Evolutionary conservation across 2,888 invertebrate species (phyloP).

Genomic region (Sminthurinus aureus): DNA sequence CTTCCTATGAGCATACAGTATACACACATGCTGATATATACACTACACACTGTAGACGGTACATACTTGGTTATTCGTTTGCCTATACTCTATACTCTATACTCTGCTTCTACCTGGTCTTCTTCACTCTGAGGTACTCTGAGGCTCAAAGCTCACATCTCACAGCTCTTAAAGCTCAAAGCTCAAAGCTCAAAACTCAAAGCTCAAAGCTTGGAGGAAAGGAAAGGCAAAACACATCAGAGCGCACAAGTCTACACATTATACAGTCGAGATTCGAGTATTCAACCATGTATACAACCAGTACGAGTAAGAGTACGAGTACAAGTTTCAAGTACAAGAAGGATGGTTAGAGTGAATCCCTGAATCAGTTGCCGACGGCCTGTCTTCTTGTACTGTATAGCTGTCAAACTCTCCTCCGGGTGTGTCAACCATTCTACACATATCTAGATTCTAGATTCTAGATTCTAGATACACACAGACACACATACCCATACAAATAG

Average conservation of each 20-base stretch:
- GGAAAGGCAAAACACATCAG: background rate
- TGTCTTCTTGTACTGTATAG: slow-evolving; percentile 41
- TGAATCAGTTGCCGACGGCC: slow-evolving; percentile 46
- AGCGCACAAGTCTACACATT: background rate
- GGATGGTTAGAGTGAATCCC: slow-evolving; percentile 39
- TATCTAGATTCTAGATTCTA: background rate
- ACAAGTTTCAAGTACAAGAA: slow-evolving; percentile 17
- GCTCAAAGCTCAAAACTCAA: background rate
- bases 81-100: no score
- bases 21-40: no score
- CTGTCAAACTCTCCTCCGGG: slow-evolving; percentile 10
- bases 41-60: no score
- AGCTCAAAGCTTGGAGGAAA: no score
- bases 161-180: background rate
- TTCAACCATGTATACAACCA: no score
- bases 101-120: background rate
- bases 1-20: background rate
- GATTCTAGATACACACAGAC: background rate
- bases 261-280: no score
- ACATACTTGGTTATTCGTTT: no score
- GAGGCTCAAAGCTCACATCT: background rate
- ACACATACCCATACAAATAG: background rate
- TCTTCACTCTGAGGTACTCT: slow-evolving; percentile 12
- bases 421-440: slow-evolving; percentile 5
- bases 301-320: background rate